Conservation (phyloP, 1,140 invertebrate genomes). For the Sarcophaga bullata region DNA sequence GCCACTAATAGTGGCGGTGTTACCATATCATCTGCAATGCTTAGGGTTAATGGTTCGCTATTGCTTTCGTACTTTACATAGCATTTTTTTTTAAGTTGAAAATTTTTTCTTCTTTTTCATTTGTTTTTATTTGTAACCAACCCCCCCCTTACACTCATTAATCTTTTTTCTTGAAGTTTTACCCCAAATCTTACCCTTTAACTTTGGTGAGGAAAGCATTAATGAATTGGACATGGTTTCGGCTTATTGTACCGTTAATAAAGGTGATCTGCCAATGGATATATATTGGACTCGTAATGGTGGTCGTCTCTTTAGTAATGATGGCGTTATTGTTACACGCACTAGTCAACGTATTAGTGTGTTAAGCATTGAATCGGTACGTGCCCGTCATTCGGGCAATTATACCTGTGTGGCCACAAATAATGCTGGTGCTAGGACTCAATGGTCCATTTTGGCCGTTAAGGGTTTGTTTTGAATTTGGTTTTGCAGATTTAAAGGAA, state of each 20-base stretch:
- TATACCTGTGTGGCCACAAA: constrained; percentile 82
- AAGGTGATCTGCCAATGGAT: constrained; percentile 83
- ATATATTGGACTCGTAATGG: constrained; percentile 75
- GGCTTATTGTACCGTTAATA: constrained; percentile 80
- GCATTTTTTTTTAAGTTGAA: not conserved
- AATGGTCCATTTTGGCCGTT: constrained; percentile 74
- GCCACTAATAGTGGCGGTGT: constrained; percentile 80
- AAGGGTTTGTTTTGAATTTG: constrained; percentile 70
- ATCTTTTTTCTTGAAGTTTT: constrained; percentile 65
- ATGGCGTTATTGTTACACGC: constrained; percentile 69
- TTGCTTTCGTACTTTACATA: not conserved
- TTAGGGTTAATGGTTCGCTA: constrained; percentile 73
- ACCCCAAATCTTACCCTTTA: constrained; percentile 74
- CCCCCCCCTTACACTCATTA: not conserved
- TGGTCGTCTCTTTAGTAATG: constrained; percentile 60
- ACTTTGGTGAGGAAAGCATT: constrained; percentile 73
- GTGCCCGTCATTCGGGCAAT: constrained; percentile 73
- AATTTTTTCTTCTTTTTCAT: not conserved
- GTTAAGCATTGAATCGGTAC: constrained; percentile 74
- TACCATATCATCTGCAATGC: constrained; percentile 74
- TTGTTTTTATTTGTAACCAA: not conserved
- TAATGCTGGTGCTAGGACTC: constrained; percentile 75
- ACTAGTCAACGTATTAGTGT: constrained; percentile 75
- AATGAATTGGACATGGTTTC: constrained; percentile 74
- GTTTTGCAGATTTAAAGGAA: constrained; percentile 34